These are phyloP conservation scores for Lepidothrix coronata DNA, from an alignment of 2,113 vertebrate species.

Conservation along the genomic window DNA sequence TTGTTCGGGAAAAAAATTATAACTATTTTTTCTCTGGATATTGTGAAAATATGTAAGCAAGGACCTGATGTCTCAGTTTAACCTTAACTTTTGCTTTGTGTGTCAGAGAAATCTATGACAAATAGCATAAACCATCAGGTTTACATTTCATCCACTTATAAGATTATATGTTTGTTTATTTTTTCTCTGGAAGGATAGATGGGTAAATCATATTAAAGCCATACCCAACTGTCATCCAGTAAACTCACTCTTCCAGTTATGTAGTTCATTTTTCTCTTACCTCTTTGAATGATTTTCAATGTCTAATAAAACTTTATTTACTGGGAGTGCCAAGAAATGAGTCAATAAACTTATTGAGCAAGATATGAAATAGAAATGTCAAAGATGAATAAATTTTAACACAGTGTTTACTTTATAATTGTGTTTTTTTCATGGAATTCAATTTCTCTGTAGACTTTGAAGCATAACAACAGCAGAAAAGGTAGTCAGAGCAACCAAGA, in stretches of 20 bases:
- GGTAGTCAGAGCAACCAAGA: background rate
- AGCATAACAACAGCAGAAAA: conserved; percentile 4
- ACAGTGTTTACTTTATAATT: conserved; percentile 37
- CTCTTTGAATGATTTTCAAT: conserved; percentile 10
- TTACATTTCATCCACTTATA: conserved; percentile 5
- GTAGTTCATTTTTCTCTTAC: background rate
- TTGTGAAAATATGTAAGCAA: background rate
- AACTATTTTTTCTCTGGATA: background rate
- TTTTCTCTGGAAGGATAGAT: background rate
- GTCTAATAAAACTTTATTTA: conserved; percentile 41
- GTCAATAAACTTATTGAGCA: conserved; percentile 27
- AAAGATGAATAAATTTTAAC: conserved; percentile 41
- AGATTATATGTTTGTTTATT: background rate
- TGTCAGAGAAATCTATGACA: background rate
- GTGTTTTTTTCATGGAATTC: conserved; percentile 13
- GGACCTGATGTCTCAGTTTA: background rate
- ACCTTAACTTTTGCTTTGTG: background rate
- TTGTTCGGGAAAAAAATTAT: background rate
- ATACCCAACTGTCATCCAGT: background rate
- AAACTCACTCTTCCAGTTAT: background rate
- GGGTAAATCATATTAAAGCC: background rate
- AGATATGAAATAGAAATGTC: conserved; percentile 44
- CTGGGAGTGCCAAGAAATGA: background rate
- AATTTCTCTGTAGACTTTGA: conserved; percentile 7
- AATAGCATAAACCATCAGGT: background rate